Conservation (phyloP, 2,797 vertebrate species). For the Argentina silus region DNA sequence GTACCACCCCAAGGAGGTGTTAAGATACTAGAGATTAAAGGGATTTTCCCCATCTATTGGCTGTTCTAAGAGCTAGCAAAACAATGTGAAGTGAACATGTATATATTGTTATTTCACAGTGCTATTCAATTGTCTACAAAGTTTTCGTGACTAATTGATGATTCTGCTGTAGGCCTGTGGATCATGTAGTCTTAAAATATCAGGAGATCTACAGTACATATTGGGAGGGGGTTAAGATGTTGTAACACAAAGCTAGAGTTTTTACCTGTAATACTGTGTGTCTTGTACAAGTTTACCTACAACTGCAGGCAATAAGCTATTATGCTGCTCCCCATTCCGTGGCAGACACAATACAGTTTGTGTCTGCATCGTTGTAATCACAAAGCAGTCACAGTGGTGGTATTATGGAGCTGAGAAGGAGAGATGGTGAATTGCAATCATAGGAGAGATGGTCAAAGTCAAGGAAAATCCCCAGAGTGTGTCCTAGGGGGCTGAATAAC, state of each 20-base stretch:
- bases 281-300: constrained; percentile 42
- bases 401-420: constrained; percentile 61
- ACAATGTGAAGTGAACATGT: constrained; percentile 7
- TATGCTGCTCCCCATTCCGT: constrained; percentile 44
- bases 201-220: constrained; percentile 16
- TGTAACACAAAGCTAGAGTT: neutral
- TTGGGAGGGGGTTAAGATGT: constrained; percentile 37
- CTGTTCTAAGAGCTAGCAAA: neutral
- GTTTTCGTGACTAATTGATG: neutral
- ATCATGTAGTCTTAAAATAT: neutral
- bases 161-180: neutral
- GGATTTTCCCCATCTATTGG: constrained; percentile 7
- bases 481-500: constrained; percentile 42
- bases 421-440: constrained; percentile 80
- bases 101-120: neutral
- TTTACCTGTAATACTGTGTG: constrained; percentile 55
- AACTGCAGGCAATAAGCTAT: constrained; percentile 41
- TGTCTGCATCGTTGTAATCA: constrained; percentile 69
- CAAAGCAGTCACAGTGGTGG: constrained; percentile 59
- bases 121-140: neutral
- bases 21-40: constrained; percentile 37
- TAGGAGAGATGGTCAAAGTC: constrained; percentile 68
- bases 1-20: too few relatives aligned
- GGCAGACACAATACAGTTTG: constrained; percentile 53
- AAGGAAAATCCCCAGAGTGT: constrained; percentile 70